Percentiles rank a stretch among this genome's conserved stretches.
Evolutionary conservation across 1,140 invertebrate genomes (phyloP).

Genomic region (Heliconius congener): DNA sequence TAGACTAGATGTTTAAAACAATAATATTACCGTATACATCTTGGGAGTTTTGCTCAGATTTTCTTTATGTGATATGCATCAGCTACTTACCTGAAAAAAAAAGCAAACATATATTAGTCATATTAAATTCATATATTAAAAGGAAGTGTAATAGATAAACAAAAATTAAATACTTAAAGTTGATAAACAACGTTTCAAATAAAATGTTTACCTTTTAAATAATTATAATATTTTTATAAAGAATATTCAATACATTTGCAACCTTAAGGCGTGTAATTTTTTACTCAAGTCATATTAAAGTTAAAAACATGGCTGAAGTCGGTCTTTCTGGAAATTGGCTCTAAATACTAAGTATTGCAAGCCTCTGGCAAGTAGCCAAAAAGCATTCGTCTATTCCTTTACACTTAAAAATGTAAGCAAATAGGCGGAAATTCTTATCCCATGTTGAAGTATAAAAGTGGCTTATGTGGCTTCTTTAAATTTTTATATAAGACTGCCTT

Average conservation of each 20-base stretch:
- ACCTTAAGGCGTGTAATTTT: conserved; percentile 8
- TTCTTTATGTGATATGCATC: conserved; percentile 9
- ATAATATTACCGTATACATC: conserved; percentile 18
- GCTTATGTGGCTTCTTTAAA: conserved; percentile 7
- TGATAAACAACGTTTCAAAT: too few species aligned
- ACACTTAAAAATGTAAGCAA: conserved; percentile 43
- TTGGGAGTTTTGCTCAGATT: conserved; percentile 2
- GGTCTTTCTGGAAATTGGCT: conserved; percentile 51
- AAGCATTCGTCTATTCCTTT: conserved; percentile 43
- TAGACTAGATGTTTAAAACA: conserved; percentile 1
- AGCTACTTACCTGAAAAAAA: conserved; percentile 49
- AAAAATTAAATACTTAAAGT: not conserved
- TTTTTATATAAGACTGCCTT: not conserved
- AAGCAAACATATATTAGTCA: not conserved
- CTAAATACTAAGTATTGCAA: conserved; percentile 48
- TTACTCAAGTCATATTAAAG: conserved; percentile 31
- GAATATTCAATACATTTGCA: not conserved
- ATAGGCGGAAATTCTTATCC: conserved; percentile 41
- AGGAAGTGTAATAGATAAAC: too few species aligned
- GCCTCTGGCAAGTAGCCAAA: conserved; percentile 50
- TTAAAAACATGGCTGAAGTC: conserved; percentile 27
- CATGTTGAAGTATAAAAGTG: conserved; percentile 17
- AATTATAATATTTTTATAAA: too few species aligned
- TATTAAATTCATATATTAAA: not conserved
- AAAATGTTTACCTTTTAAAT: too few species aligned